Percentiles rank a stretch among this genome's conserved stretches.
phyloP scores from a whole-genome alignment of 2,888 invertebrate genomes.

The Perizoma flavofasciatum region DNA sequence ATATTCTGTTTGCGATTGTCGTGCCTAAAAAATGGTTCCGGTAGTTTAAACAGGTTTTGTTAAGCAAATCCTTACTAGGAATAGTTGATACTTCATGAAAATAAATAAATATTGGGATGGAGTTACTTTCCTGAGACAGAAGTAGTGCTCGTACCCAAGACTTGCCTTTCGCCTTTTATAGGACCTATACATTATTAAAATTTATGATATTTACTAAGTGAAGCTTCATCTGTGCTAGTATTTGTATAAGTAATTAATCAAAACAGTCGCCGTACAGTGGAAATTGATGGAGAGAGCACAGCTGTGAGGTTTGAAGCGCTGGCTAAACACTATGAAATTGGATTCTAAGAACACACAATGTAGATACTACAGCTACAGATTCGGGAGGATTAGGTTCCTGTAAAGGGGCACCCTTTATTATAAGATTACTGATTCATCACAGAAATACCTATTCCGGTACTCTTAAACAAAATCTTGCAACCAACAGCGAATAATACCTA shows the following conservation, averaged over 20 bases:
- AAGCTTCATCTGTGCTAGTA: constrained; percentile 8
- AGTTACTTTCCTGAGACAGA: no score
- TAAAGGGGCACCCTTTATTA: constrained; percentile 4
- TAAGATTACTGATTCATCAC: constrained; percentile 3
- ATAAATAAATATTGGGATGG: no score
- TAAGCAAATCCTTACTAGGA: no score
- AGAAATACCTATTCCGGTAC: not conserved
- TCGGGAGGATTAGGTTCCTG: constrained; percentile 5
- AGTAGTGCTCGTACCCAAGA: no score
- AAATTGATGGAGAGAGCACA: constrained; percentile 57
- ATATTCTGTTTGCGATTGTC: constrained; percentile 5
- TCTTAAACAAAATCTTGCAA: no score
- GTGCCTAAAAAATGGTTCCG: not conserved
- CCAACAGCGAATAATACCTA: not conserved
- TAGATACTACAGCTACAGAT: constrained; percentile 17
- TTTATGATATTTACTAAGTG: constrained; percentile 9
- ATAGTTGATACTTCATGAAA: no score
- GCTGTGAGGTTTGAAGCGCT: constrained; percentile 42
- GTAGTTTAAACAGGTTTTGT: no score
- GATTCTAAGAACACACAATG: constrained; percentile 37
- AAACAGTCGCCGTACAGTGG: constrained; percentile 49
- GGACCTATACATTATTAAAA: not conserved
- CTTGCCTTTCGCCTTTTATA: no score
- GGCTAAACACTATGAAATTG: constrained; percentile 52
- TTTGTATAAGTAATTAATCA: constrained; percentile 52